Evolutionary conservation across 2,888 invertebrate genomes (phyloP).

Genomic region (Byasa hedistus): DNA sequence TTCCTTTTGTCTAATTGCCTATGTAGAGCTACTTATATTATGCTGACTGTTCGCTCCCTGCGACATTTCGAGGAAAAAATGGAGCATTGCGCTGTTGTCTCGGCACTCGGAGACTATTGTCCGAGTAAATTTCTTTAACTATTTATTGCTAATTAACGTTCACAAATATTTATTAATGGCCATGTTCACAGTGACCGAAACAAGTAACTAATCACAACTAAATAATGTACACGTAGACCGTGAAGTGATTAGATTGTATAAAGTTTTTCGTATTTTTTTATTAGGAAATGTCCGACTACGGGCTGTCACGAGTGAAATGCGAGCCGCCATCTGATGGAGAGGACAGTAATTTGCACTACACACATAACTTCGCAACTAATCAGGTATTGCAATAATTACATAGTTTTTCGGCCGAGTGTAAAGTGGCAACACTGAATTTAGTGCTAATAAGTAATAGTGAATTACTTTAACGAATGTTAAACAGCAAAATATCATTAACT

Average conservation of each 20-base stretch:
- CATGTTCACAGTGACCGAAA: not conserved
- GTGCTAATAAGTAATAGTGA: too few species aligned
- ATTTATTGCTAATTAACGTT: not conserved
- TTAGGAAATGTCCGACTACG: conserved; percentile 67
- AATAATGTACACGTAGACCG: not conserved
- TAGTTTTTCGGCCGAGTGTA: not conserved
- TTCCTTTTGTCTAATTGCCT: conserved; percentile 76
- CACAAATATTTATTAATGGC: not conserved
- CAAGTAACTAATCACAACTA: not conserved
- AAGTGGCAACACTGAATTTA: conserved; percentile 3
- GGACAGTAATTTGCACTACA: conserved; percentile 54
- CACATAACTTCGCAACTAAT: conserved; percentile 47
- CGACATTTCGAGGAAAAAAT: conserved; percentile 53
- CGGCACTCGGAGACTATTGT: conserved; percentile 36
- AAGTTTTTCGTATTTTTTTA: conserved; percentile 7
- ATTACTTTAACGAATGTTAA: too few species aligned
- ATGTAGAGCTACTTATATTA: conserved; percentile 65
- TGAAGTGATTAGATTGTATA: conserved; percentile 17
- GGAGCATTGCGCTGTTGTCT: conserved; percentile 41
- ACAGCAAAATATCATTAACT: too few species aligned
- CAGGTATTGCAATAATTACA: conserved; percentile 44
- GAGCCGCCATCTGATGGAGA: conserved; percentile 68
- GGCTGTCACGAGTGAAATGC: conserved; percentile 56
- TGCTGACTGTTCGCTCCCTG: conserved; percentile 56
- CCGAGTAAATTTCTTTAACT: conserved; percentile 29